Evolutionary conservation across 2,113 vertebrate species (phyloP).

Genomic region (Notiomystis cincta): DNA sequence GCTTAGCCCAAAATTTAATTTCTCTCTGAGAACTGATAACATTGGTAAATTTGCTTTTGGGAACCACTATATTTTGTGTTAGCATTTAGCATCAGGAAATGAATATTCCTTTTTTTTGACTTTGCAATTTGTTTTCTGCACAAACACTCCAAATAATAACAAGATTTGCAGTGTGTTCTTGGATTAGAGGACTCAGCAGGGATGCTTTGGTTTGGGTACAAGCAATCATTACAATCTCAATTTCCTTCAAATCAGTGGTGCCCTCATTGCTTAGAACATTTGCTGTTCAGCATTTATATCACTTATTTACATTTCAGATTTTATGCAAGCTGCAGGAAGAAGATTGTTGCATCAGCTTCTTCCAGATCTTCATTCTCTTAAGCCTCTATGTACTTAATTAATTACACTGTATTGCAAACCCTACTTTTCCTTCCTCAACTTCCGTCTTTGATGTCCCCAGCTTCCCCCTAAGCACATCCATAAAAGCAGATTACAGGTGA

Average conservation of each 20-base stretch:
- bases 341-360: background rate
- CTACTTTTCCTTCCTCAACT: background rate
- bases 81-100: background rate
- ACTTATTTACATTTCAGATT: conserved; percentile 27
- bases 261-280: background rate
- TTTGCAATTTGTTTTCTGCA: conserved; percentile 32
- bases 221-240: conserved; percentile 8
- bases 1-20: background rate
- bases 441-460: background rate
- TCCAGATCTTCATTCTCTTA: background rate
- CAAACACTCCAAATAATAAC: background rate
- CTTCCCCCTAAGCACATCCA: background rate
- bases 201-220: background rate
- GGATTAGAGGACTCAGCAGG: background rate
- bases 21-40: conserved; percentile 2
- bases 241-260: conserved; percentile 9
- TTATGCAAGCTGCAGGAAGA: background rate
- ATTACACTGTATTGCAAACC: background rate
- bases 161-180: background rate
- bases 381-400: background rate
- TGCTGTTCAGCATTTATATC: background rate
- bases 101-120: background rate
- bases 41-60: background rate
- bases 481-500: background rate
- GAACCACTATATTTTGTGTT: background rate